phyloP scores from a whole-genome alignment of 2,888 invertebrate species.

The Harmothoe impar region DNA sequence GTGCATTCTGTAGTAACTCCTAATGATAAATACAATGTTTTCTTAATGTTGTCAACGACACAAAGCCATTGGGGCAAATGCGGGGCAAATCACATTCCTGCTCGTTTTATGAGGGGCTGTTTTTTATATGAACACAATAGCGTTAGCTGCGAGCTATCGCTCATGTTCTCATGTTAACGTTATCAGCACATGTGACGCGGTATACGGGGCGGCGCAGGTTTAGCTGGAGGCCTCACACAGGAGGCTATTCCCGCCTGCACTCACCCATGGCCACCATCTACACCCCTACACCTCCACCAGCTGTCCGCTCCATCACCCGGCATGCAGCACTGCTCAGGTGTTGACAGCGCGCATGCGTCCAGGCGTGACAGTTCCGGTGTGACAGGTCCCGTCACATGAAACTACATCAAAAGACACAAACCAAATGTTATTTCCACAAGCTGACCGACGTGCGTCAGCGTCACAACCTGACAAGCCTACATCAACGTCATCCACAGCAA shows the following conservation, averaged over 20 bases:
- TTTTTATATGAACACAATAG: neutral
- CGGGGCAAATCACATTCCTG: no score
- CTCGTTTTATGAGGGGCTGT: neutral
- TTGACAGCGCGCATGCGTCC: constrained; percentile 43
- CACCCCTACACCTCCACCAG: neutral
- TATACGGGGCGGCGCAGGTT: neutral
- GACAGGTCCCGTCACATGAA: constrained; percentile 37
- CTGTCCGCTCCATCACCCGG: neutral
- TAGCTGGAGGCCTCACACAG: neutral
- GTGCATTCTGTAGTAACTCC: no score
- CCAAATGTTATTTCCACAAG: constrained; percentile 16
- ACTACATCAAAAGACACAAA: constrained; percentile 5
- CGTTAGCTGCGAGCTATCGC: neutral
- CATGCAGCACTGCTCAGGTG: constrained; percentile 18
- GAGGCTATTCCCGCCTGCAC: neutral
- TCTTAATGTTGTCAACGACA: no score
- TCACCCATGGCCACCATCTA: neutral
- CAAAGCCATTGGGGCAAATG: no score
- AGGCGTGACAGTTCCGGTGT: constrained; percentile 56
- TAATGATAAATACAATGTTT: no score
- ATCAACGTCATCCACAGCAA: neutral
- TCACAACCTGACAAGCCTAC: neutral
- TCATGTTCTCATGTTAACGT: neutral
- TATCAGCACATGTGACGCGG: neutral
- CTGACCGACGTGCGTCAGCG: neutral